Evolutionary conservation across 2,113 vertebrate species (phyloP), one percentile per base, ranked within the genome.

Genomic region (Progne subis): DNA sequence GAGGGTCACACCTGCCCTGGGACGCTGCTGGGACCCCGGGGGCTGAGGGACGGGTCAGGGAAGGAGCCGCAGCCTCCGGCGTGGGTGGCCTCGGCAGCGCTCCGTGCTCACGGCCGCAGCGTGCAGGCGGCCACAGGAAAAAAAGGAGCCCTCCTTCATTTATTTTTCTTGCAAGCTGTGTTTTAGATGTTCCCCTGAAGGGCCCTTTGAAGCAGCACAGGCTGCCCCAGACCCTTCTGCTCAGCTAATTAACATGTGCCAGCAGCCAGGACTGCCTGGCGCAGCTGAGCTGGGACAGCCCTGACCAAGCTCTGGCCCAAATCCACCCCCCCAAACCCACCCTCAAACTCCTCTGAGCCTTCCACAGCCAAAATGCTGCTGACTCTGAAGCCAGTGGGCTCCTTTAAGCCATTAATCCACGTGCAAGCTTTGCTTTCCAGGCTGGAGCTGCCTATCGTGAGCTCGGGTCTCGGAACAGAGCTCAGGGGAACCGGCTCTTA

Each of bases 141-240:
- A 92, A 68, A 28, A 34, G 15, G 65, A 94, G 39, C 56, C 65
- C 34, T 68, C 76, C 83, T 88, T 53, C 88, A 82, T 92, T 96
- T 90, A 90, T 95, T 95, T 92, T 92, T 92, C 92, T 92, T 86
- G 75, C 43, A 13, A 74, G 52, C 68, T 74, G 64, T 70, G 80
- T 83, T 90, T 85, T 90, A 63, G 64, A 37, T 18, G 86, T 56
- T 64, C 63, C 75, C 69, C 93, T 11, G 52, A 76, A 83, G 3
- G 3, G 63, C n/a, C 31, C 74, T 93, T 90, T 94, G 86, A 94
- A 90, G 88, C 81, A 52, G 50, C 92, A 79, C 4, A 12, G 92
- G 87, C 80, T 37, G 79, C 82, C 61, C 61, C 18, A 13, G 87
- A 60, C n/a, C 52, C 37, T 64, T 72, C 76, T 50, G 71, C 81